Percentiles rank a stretch among this genome's conserved stretches.
These are phyloP conservation scores for Parazoanthus darwini DNA, from an alignment of 92 coral and sea anemone genomes.

Conservation along the genomic window DNA sequence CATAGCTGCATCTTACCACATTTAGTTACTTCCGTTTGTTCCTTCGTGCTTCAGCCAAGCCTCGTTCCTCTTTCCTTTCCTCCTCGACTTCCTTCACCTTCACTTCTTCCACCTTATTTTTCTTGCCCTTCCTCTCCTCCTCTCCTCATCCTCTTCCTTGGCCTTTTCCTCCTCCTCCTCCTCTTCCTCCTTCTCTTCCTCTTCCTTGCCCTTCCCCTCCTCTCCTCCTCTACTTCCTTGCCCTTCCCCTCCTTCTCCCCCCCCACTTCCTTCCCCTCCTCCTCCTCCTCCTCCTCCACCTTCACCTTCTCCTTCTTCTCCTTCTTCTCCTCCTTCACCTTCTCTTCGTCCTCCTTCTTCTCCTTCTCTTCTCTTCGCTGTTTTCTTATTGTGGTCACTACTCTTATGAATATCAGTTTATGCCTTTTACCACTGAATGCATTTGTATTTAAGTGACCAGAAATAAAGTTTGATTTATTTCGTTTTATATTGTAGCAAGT, in stretches of 20 bases:
- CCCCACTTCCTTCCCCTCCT: too few species aligned
- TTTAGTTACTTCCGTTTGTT: not conserved
- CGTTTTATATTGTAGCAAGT: conserved; percentile 65
- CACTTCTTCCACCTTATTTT: too few species aligned
- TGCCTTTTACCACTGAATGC: not conserved
- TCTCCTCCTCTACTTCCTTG: too few species aligned
- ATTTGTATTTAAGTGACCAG: not conserved
- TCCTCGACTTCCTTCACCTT: too few species aligned
- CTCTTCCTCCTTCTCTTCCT: too few species aligned
- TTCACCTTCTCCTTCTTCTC: not conserved
- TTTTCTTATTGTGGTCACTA: not conserved
- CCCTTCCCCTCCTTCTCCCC: too few species aligned
- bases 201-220: too few species aligned
- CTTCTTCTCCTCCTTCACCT: not conserved
- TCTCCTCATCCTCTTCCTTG: not conserved
- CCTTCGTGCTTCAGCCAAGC: not conserved
- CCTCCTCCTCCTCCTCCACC: too few species aligned
- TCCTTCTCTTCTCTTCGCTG: not conserved
- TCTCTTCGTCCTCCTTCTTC: too few species aligned
- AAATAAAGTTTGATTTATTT: conserved; percentile 1
- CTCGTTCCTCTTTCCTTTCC: too few species aligned
- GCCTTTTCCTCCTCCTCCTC: not conserved
- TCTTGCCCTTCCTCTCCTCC: too few species aligned
- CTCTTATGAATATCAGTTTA: too few species aligned
- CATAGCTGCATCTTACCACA: not conserved